phyloP scores from a whole-genome alignment of 1,140 invertebrate species.

The Spodoptera litura region DNA sequence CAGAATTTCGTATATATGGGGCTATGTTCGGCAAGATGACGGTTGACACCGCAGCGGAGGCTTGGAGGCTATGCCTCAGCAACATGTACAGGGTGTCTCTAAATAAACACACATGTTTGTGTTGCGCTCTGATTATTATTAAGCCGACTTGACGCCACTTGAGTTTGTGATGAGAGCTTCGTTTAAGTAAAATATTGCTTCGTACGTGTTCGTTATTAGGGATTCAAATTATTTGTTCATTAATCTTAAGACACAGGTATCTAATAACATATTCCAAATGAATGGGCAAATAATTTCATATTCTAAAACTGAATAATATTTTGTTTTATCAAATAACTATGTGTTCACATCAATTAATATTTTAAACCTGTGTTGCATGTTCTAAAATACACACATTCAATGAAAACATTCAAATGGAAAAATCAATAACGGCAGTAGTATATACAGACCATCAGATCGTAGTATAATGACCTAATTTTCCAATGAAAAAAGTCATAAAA shows the following conservation, averaged over 20 bases:
- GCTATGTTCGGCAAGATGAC: slow-evolving; percentile 32
- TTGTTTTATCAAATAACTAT: too few species aligned
- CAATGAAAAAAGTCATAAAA: background rate
- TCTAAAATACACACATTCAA: too few species aligned
- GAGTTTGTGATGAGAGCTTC: slow-evolving; percentile 3
- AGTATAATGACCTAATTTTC: background rate
- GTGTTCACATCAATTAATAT: too few species aligned
- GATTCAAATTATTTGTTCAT: background rate
- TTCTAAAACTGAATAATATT: too few species aligned
- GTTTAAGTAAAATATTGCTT: background rate
- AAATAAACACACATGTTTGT: background rate
- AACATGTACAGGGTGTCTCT: background rate
- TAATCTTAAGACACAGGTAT: background rate
- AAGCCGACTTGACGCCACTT: background rate
- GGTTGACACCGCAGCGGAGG: slow-evolving; percentile 16
- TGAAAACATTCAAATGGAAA: too few species aligned
- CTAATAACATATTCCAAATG: too few species aligned
- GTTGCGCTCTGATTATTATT: slow-evolving; percentile 5
- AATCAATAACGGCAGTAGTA: background rate
- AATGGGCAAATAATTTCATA: too few species aligned
- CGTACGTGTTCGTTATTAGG: background rate
- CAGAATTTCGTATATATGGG: slow-evolving; percentile 41
- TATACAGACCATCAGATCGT: slow-evolving; percentile 21
- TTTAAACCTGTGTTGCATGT: too few species aligned
- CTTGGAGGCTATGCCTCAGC: background rate